phyloP scores from a whole-genome alignment of 1,140 invertebrate genomes.

The Pogonomyrmex barbatus region DNA sequence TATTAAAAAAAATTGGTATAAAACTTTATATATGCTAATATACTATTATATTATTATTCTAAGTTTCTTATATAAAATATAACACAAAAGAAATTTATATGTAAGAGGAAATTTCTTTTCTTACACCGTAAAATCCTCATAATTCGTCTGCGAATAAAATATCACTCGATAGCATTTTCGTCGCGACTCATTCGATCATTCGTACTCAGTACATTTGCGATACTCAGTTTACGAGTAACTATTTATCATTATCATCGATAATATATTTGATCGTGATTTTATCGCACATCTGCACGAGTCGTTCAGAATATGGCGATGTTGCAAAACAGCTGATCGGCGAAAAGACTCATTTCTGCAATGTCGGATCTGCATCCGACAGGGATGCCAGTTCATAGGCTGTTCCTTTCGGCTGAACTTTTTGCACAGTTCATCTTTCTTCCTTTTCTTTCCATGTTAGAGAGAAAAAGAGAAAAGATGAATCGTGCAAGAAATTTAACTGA shows the following conservation, averaged over 20 bases:
- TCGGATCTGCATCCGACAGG: too few species aligned
- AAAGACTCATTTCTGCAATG: neutral
- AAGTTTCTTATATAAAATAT: neutral
- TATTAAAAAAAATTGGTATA: too few species aligned
- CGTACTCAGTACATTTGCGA: neutral
- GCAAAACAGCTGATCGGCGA: neutral
- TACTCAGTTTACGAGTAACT: neutral
- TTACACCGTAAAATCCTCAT: neutral
- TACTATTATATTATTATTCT: neutral
- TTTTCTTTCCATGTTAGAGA: too few species aligned
- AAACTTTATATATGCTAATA: neutral
- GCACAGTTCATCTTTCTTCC: too few species aligned
- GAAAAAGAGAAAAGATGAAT: too few species aligned
- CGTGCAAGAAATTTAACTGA: too few species aligned
- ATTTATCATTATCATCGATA: conserved; percentile 7
- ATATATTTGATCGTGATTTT: neutral
- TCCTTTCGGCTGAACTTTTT: too few species aligned
- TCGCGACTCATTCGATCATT: conserved; percentile 18
- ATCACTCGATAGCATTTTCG: conserved; percentile 45
- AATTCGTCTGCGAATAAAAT: conserved; percentile 33
- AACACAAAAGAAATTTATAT: neutral
- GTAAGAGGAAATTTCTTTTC: neutral
- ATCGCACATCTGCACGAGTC: neutral
- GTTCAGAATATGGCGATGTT: neutral
- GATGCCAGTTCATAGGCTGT: too few species aligned